Conservation (phyloP, 2,113 vertebrate species). For the Dasyornis broadbenti region DNA sequence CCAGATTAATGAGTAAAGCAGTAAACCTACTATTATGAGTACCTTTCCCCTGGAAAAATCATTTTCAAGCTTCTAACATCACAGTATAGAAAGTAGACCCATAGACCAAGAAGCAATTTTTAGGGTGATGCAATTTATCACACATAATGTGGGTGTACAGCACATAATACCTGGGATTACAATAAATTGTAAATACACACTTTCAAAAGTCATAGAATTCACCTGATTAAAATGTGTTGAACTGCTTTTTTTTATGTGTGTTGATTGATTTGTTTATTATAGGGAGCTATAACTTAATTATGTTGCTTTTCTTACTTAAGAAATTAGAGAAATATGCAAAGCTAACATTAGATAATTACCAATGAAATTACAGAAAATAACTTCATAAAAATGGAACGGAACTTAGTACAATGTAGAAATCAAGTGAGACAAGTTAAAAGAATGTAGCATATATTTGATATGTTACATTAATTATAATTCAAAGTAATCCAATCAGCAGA, state of each 20-base stretch:
- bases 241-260: background rate
- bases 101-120: background rate
- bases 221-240: background rate
- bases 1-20: background rate
- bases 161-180: background rate
- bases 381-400: background rate
- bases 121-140: background rate
- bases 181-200: fast-evolving
- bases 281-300: background rate
- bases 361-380: background rate
- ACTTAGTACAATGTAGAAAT: background rate
- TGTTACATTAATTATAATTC: background rate
- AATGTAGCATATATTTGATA: background rate
- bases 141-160: background rate
- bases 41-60: background rate
- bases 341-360: background rate
- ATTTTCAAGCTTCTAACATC: background rate
- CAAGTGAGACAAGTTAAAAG: background rate
- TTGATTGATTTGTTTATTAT: background rate
- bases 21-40: background rate
- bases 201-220: background rate
- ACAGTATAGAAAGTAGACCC: background rate
- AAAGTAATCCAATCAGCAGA: background rate
- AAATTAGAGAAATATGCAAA: background rate
- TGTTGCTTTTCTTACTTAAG: background rate